Evolutionary conservation across 1,140 invertebrate genomes (phyloP).

Genomic region (Dolichoris vasculosae): DNA sequence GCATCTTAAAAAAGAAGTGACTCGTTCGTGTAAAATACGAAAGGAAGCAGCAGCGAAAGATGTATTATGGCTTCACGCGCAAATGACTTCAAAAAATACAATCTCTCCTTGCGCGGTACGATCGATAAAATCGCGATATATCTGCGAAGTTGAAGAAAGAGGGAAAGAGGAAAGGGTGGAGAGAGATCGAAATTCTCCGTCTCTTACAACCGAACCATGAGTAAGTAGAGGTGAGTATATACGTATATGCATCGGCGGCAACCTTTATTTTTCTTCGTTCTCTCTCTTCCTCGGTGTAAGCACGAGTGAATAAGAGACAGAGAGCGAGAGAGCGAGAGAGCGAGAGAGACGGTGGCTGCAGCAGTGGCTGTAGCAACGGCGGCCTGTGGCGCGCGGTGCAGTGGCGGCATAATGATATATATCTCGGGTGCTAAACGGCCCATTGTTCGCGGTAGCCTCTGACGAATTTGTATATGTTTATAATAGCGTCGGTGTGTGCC

Average conservation of each 20-base stretch:
- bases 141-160: background rate
- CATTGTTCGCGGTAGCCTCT: conserved; percentile 72
- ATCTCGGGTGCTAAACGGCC: conserved; percentile 73
- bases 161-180: conserved; percentile 38
- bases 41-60: conserved; percentile 5
- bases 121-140: conserved; percentile 62
- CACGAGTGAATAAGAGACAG: conserved; percentile 36
- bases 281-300: background rate
- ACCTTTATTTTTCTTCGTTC: conserved; percentile 55
- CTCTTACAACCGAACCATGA: conserved; percentile 60
- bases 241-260: conserved; percentile 40
- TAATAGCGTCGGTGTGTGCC: conserved; percentile 66
- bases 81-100: conserved; percentile 46
- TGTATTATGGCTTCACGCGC: conserved; percentile 32
- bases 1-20: conserved; percentile 22
- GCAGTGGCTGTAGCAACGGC: conserved; percentile 26
- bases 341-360: conserved; percentile 34
- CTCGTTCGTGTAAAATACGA: conserved; percentile 5
- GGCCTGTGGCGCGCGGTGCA: conserved; percentile 48
- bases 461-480: conserved; percentile 76
- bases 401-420: conserved; percentile 72
- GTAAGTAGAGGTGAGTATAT: conserved; percentile 43
- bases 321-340: background rate
- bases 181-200: conserved; percentile 60
- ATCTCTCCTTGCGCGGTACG: conserved; percentile 52